Conservation (phyloP, 2,888 invertebrate species). For the Spicauda simplicius region DNA sequence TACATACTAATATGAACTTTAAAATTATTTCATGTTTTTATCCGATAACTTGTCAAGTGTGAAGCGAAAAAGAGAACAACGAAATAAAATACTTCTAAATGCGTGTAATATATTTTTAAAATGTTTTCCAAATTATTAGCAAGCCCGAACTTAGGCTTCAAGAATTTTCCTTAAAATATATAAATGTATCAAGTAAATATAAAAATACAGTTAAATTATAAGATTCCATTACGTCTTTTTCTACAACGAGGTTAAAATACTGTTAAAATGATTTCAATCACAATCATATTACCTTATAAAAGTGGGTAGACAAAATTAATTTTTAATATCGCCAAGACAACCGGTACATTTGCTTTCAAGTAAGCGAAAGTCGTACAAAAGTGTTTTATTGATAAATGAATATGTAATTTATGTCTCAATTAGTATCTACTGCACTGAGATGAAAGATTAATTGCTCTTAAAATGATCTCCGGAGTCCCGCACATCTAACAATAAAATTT, state of each 20-base stretch:
- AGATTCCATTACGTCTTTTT: neutral
- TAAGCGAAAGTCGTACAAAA: neutral
- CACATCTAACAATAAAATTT: too few species aligned
- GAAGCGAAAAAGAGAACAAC: too few species aligned
- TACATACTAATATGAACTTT: too few species aligned
- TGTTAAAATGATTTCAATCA: neutral
- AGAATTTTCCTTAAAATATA: neutral
- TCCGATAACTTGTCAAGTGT: too few species aligned
- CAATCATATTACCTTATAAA: neutral
- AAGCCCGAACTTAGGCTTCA: neutral
- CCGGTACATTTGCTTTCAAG: neutral
- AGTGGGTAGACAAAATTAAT: neutral
- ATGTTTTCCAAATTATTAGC: too few species aligned
- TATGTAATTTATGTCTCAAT: too few species aligned
- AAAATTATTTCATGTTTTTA: too few species aligned
- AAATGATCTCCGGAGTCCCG: too few species aligned
- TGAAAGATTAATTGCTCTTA: too few species aligned
- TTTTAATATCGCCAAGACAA: neutral
- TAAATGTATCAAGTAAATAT: neutral
- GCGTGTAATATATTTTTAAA: too few species aligned
- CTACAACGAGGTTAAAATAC: neutral
- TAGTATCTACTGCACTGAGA: too few species aligned
- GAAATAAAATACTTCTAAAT: too few species aligned
- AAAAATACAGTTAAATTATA: neutral
- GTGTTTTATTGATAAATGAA: neutral